Base-by-base conservation (phyloP, 2,113 vertebrate species). In the Lutjanus erythropterus region DNA sequence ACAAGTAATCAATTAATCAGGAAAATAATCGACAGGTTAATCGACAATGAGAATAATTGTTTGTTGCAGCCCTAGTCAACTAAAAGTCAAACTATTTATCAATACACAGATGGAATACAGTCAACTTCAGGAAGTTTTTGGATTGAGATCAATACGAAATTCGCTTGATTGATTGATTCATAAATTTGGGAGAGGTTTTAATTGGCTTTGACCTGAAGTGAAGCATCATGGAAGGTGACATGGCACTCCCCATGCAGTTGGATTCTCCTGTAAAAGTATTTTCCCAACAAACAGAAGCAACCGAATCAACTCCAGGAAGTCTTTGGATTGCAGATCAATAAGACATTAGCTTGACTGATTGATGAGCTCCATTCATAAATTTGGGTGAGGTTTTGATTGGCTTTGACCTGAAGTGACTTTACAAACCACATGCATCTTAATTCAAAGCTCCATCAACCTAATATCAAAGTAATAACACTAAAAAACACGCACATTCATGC, bases 341-440 rank as follows among this genome's bases (percentile, higher is more conserved):
- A 31, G 21, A 47, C 55, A 49, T 83, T 29, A 68, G 33, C 6
- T 65, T 29, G 58, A 66, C 59, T 21, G 78, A 65, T 55, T 35
- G 72, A 77, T 86, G 66, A 37, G 47, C 9, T 55, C 41, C 71
- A 81, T 67, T 78, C 33, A 14, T 62, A 67, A 77, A 62, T 59
- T 9, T 27, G n/a, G 29, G 58, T 44, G 16, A 19, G 25, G n/a
- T 42, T 60, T 33, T 50, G 59, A 67, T 14, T 33, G 55, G 77
- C 59, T 72, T 70, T 61, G 66, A 55, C 39, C 15, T 64, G 25
- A 47, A 47, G 42, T 60, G 53, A 69, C 56, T 52, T 15, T 35
- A 44, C 39, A 21, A 49, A 52, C 29, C 47, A 12, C 9, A 19
- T 42, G 37, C 9, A 12, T 49, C 41, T 59, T 15, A 55, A 75